Base-by-base conservation (phyloP, 2,888 invertebrate genomes). In the Catocala sponsa region DNA sequence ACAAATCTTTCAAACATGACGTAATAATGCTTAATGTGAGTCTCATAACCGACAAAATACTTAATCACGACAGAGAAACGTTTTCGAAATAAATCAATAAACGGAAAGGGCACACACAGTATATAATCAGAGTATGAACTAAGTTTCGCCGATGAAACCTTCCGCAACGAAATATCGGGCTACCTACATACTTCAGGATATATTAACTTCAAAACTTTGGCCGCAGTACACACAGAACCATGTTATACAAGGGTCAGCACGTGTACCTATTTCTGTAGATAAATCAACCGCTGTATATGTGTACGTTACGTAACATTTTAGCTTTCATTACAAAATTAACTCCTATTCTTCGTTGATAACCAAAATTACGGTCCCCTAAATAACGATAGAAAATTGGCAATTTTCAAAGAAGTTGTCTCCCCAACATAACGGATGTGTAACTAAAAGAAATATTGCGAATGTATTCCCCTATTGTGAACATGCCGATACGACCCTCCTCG, bases 401-500 rank as follows among this genome's bases (percentile, higher is more conserved):
- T 78, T 79, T 68, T 67, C 69, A 74, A 78, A 54, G 55, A 68
- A 72, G 57, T 72, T 70, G 59, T 55, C 70, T 66, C 76, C 79
- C 78, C 66, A 59, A 64, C 56, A 57, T 63, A 63, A 59, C 63
- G 66, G 38, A 75, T 59, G 65, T 77, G 79, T 78, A 76, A 75
- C 78, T 80, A 81, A 81, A 79, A 80, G 78, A 82, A 80, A 77
- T 78, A 80, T 83, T 74, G 70, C 72, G 72, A 72, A 71, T 75
- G 72, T 81, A 81, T 75, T 68, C 74, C 74, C 72, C 74, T 68
- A 68, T 68, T 70, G 74, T 70, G 68, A 65, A 70, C 71, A 69
- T 68, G 55, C 61, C 65, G 69, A 76, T 70, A 70, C 63, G 59
- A 70, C 65, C 72, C 74, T 76, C 72, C 74, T 76, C 72, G 70